Percentiles rank a stretch among this genome's conserved stretches.
Evolutionary conservation across 2,888 invertebrate genomes (phyloP).

Genomic region (Hydroisotoma schaefferi): DNA sequence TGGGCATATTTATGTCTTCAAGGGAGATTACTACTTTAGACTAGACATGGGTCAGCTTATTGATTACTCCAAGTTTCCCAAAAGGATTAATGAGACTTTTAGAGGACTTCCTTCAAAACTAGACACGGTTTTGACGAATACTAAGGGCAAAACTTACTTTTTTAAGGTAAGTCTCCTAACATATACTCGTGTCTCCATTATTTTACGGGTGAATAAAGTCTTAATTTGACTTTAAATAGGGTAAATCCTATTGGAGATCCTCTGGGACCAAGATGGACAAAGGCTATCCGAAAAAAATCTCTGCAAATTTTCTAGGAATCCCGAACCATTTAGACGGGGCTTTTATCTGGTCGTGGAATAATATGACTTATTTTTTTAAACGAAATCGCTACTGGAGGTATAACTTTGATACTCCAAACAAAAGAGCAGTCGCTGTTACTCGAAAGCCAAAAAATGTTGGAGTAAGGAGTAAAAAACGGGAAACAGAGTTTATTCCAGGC

Average conservation of each 20-base stretch:
- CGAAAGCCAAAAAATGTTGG: background rate
- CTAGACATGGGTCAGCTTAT: slow-evolving; percentile 26
- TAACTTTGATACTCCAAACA: slow-evolving; percentile 29
- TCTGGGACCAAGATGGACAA: slow-evolving; percentile 34
- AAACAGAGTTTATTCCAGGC: slow-evolving; percentile 18
- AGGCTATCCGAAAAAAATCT: slow-evolving; percentile 40
- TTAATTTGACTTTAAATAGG: slow-evolving; percentile 20
- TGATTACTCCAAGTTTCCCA: slow-evolving; percentile 24
- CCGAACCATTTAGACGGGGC: slow-evolving; percentile 40
- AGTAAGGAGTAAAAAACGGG: slow-evolving; percentile 15
- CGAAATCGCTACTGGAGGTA: slow-evolving; percentile 37
- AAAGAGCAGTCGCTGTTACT: slow-evolving; percentile 16
- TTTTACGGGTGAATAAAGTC: background rate
- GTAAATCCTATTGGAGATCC: slow-evolving; percentile 44
- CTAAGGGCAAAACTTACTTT: slow-evolving; percentile 40
- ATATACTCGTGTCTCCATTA: background rate
- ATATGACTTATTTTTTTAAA: slow-evolving; percentile 41
- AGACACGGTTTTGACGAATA: slow-evolving; percentile 41
- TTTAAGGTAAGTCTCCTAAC: slow-evolving; percentile 32
- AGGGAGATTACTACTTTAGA: slow-evolving; percentile 30
- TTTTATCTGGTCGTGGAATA: slow-evolving; percentile 36
- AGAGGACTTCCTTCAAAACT: slow-evolving; percentile 30
- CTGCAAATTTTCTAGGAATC: slow-evolving; percentile 42
- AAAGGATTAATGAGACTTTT: slow-evolving; percentile 32
- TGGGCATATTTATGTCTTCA: slow-evolving; percentile 37